phyloP scores from a whole-genome alignment of 2,888 invertebrate species.

The Abrostola triplasia region DNA sequence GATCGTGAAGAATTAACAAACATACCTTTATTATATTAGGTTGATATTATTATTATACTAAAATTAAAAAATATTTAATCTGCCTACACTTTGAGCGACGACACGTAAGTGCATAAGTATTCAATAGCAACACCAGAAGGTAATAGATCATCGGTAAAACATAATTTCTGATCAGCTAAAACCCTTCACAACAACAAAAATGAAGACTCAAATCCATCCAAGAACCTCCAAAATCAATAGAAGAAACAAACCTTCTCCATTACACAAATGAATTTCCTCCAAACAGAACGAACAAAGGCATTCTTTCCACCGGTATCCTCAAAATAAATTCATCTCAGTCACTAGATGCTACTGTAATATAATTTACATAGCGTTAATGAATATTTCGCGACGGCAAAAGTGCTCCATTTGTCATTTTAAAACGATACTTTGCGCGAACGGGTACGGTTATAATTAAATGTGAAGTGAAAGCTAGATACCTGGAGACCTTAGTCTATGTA shows the following conservation, averaged over 20 bases:
- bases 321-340: conserved; percentile 13
- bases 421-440: conserved; percentile 17
- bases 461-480: background rate
- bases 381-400: conserved; percentile 22
- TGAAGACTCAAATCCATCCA: background rate
- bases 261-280: background rate
- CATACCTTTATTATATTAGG: too few species aligned
- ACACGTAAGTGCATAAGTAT: too few species aligned
- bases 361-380: conserved; percentile 20
- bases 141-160: background rate
- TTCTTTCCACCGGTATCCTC: background rate
- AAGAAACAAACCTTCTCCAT: background rate
- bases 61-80: too few species aligned
- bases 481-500: background rate
- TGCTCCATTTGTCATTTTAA: conserved; percentile 34
- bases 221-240: background rate
- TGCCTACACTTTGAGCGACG: too few species aligned
- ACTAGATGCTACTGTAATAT: conserved; percentile 14
- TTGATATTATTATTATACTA: too few species aligned
- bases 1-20: too few species aligned
- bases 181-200: background rate
- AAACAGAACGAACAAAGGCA: background rate
- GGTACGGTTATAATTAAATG: conserved; percentile 26
- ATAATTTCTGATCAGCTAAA: background rate
- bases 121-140: too few species aligned